Base-by-base conservation (phyloP, 2,797 vertebrate genomes). In the Rhadinocentrus ornatus region DNA sequence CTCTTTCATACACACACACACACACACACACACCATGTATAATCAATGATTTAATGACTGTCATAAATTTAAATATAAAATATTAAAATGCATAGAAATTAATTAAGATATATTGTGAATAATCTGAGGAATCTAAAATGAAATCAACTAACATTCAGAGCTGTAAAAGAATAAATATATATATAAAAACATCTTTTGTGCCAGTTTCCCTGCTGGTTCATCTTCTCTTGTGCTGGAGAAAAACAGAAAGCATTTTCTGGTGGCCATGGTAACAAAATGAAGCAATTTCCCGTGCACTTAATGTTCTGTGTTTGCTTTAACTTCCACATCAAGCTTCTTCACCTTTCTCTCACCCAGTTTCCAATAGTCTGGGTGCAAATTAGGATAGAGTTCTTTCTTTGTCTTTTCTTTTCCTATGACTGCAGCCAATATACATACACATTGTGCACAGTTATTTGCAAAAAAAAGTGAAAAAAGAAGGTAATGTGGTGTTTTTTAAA, bases 231-330 rank as follows among this genome's bases (percentile, higher is more conserved):
- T 60, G 67, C 60, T 46, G 56, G 54, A 60, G 89, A 93, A 90
- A 69, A 82, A 76, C 79, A 85, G 37, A 61, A 85, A 70, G 94
- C 93, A 93, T 96, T 95, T 91, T 92, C 92, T 90, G 88, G 96
- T 98, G 95, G 91, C 96, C 96, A 97, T 95, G 96, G 96, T 94
- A 97, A 98, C 96, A 60, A 92, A 92, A 93, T 91, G 58, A 95
- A 96, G 93, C 94, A 94, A 93, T 92, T 93, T 80, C 87, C 93
- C 86, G 92, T 88, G 91, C 88, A 93, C 93, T 93, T 88, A 90
- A 86, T 91, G 92, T 93, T 81, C 77, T 71, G 59, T 72, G 55
- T 80, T 82, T 76, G 35, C 71, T 53, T 75, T 73, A 76, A 79
- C 65, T 73, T 75, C 66, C 41, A 70, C 62, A 77, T 62, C 60